phyloP scores from a whole-genome alignment of 2,888 invertebrate genomes.

The Archips xylosteana region DNA sequence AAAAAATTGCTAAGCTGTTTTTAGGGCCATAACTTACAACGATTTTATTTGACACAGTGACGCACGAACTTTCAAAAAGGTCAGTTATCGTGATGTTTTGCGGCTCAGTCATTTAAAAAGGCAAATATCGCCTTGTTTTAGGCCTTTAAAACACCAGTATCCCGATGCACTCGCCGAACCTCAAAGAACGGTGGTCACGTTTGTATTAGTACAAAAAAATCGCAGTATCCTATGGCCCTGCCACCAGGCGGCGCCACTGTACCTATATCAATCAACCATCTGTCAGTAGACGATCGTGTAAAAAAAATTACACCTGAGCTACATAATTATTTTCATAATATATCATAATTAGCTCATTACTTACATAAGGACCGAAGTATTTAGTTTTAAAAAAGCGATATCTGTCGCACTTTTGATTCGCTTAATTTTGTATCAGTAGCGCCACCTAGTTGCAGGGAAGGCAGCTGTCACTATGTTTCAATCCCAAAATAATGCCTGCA shows the following conservation, averaged over 20 bases:
- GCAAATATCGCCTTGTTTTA: neutral
- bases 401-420: neutral
- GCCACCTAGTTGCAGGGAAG: neutral
- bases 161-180: neutral
- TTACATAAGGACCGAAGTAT: neutral
- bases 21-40: neutral
- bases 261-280: neutral
- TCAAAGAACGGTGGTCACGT: neutral
- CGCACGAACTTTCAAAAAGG: neutral
- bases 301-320: too few species aligned
- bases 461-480: neutral
- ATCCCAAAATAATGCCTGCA: neutral
- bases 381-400: neutral
- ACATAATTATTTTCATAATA: too few species aligned
- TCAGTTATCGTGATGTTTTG: neutral
- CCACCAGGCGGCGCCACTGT: slow-evolving; percentile 8
- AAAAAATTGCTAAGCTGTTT: slow-evolving; percentile 23
- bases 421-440: neutral
- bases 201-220: neutral
- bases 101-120: neutral
- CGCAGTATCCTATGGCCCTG: too few species aligned
- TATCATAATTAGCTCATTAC: too few species aligned
- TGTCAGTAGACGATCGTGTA: too few species aligned
- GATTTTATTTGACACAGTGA: neutral
- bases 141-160: neutral